Conservation (phyloP, 2,888 invertebrate genomes). For the Odiellus spinosus region DNA sequence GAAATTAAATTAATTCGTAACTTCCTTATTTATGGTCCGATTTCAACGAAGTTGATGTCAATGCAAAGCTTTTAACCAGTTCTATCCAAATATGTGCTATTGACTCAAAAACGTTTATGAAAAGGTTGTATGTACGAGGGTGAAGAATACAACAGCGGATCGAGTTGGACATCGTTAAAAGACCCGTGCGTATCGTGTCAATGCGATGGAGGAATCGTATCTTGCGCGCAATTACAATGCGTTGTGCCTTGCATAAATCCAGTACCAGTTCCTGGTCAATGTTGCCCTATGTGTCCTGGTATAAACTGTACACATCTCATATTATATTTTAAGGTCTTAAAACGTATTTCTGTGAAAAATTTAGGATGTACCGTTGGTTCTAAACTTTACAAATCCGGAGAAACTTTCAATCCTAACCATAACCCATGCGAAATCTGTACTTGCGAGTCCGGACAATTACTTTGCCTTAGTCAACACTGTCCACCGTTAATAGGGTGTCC, state of each 20-base stretch:
- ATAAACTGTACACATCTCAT: too few species aligned
- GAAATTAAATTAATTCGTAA: too few species aligned
- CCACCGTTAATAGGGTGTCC: slow-evolving; percentile 12
- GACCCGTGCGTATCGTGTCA: slow-evolving; percentile 13
- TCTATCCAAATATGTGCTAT: too few species aligned
- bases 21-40: too few species aligned
- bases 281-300: slow-evolving; percentile 1
- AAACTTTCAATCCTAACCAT: slow-evolving; percentile 9
- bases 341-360: not conserved
- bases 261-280: slow-evolving; percentile 9
- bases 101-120: too few species aligned
- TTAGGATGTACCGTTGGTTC: slow-evolving; percentile 11
- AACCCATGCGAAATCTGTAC: slow-evolving; percentile 12
- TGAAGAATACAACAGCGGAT: slow-evolving; percentile 10
- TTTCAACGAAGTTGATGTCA: too few species aligned
- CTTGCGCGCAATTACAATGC: slow-evolving; percentile 11
- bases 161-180: slow-evolving; percentile 8
- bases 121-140: slow-evolving; percentile 16
- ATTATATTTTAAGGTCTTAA: not conserved
- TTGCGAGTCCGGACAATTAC: slow-evolving; percentile 12
- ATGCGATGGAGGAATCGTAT: slow-evolving; percentile 12
- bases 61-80: too few species aligned
- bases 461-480: slow-evolving; percentile 13
- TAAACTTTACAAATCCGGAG: slow-evolving; percentile 9
- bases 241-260: slow-evolving; percentile 12